Evolutionary conservation across 2,113 vertebrate species (phyloP).

Genomic region (Tachuris rubrigastra): DNA sequence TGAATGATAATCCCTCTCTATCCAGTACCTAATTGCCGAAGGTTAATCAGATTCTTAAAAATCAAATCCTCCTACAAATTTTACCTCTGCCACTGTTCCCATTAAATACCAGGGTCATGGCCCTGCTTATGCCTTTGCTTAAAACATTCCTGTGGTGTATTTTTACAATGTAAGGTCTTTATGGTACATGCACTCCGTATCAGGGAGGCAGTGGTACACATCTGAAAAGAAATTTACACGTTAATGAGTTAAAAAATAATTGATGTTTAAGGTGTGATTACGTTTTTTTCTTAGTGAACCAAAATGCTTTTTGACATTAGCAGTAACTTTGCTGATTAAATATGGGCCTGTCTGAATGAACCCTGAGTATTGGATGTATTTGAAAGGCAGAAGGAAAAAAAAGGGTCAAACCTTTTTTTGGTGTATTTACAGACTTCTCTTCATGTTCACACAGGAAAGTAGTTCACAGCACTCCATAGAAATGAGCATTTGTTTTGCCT

Average conservation of each 20-base stretch:
- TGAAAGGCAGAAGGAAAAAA: background rate
- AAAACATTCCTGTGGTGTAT: background rate
- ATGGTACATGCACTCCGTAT: fast-evolving
- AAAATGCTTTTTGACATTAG: background rate
- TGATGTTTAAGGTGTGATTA: background rate
- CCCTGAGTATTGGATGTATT: background rate
- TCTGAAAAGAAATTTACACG: background rate
- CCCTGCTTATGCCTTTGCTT: background rate
- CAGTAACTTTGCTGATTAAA: background rate
- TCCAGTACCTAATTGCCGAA: background rate
- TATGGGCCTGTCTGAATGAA: background rate
- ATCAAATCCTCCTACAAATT: background rate
- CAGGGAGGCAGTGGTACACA: fast-evolving
- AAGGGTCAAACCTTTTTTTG: background rate
- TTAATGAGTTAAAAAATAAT: background rate
- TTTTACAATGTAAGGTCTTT: background rate
- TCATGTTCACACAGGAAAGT: background rate
- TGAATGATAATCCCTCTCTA: background rate
- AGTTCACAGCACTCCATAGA: background rate
- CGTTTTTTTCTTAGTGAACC: background rate
- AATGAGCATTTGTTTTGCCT: background rate
- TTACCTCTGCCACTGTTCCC: background rate
- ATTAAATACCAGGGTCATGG: background rate
- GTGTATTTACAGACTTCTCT: background rate
- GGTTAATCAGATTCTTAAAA: background rate